Base-by-base conservation (phyloP, 30 jellyfish, hydroid and myxozoan species). In the Aurelia sp. region DNA sequence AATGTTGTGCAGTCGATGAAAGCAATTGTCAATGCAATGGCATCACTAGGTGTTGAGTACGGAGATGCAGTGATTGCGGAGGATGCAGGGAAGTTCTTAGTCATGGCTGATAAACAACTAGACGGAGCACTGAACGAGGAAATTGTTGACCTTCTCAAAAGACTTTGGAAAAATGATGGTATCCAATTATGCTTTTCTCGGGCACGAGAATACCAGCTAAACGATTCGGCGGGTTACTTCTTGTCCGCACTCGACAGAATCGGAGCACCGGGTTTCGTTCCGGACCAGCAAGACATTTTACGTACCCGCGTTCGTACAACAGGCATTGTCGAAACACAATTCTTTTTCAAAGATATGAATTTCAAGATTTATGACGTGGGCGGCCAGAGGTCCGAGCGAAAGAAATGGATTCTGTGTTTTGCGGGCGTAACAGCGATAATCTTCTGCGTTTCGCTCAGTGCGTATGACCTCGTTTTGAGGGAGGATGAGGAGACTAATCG, bases 381-480 rank as follows among this genome's bases (percentile, higher is more conserved):
- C 16, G 96, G 96, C 18, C 96, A 88, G 66, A 88, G 91, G 53
- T 58, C 90, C 18, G 96, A 88, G 85, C 55, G 96, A 51, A 67
- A 75, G 72, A 88, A 88, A 63, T 88, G 96, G 96, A 77, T 78
- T 20, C 87, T 77, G 71, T 88, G 88, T 63, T 88, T 88, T 67
- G 96, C 70, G 41, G 96, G 77, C 61, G 88, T 88, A 47, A 78
- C 84, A 17, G 91, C 96, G 11, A 58, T 88, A 10, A 78, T 88
- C 17, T 88, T 67, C 65, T 69, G 85, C 79, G 91, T 77, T 3
- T 90, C 99, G 8, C 90, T 96, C 38, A 87, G 97, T 72, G 99
- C 93, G 21, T 96, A 96, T 78, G 98, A 96, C 82, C 92, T 90
- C 18, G 98, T 95, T 11, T 85, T 90, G 24, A 96, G 97, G 16